Base-by-base conservation (phyloP, 2,113 vertebrate species). In the Neogale vison region DNA sequence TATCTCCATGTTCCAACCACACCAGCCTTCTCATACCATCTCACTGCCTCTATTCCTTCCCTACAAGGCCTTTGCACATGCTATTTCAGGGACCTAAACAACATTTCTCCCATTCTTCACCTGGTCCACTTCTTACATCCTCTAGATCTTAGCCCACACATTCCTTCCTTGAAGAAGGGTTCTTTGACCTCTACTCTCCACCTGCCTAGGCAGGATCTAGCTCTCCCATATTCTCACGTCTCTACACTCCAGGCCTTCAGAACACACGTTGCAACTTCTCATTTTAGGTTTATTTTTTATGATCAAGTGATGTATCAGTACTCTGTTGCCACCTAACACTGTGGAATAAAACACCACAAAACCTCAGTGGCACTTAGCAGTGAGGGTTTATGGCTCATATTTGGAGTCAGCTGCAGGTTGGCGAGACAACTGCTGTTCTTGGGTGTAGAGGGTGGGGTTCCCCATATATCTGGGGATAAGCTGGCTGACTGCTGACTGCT, bases 241-340 rank as follows among this genome's bases (percentile, higher is more conserved):
- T 96, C 72, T 85, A 17, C 67, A 50, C 57, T 42, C 15, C 11
- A 74, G 8, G 50, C 11, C 65, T 74, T 59, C 57, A 94, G 57
- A 88, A 34, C 29, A 42, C 47, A 82, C 4, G 18, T 4, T 67
- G 47, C 26, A 82, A 18, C 20, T 88, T 79, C 59, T 69, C 36
- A 93, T 50, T n/a, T 85, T n/a, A 45, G 52, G 59, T 42, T 77
- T 39, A 36, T 50, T 87, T 91, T 87, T 82, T 47, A 96, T 82
- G 36, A 50, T 76, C 59, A 76, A 94, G 39, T 23, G 26, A 18
- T 59, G 34, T n/a, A 31, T 67, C 59, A 45, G 21, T 93, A 67
- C n/a, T 45, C 29, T 45, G 47, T 87, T 87, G 59, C 59, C 67
- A 59, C 15, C 47, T 42, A 69, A 87, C 24, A 7, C 13, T 80